phyloP scores from a whole-genome alignment of 2,888 invertebrate species.

The Amiota minor region DNA sequence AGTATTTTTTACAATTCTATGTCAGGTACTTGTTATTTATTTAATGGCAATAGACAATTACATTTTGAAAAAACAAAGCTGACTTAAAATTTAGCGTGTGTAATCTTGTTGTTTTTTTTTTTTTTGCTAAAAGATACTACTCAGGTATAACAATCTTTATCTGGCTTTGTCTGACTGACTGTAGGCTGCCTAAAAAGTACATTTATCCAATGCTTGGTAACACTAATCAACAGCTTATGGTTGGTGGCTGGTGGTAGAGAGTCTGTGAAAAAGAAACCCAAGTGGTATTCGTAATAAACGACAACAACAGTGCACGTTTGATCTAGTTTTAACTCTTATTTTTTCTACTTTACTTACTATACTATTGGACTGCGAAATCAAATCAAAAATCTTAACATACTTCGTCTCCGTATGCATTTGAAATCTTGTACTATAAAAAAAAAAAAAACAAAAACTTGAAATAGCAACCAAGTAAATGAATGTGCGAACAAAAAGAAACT shows the following conservation, averaged over 20 bases:
- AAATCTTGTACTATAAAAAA: conserved; percentile 2
- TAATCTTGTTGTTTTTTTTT: too few species aligned
- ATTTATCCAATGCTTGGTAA: conserved; percentile 19
- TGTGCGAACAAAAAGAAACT: neutral
- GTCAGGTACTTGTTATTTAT: neutral
- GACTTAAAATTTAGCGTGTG: too few species aligned
- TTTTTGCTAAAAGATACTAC: neutral
- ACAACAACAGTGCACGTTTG: conserved; percentile 18
- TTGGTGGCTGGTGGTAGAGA: neutral
- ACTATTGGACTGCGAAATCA: neutral
- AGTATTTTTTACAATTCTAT: too few species aligned
- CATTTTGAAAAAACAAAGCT: neutral
- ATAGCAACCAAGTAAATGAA: conserved; percentile 13
- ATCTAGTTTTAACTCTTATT: neutral
- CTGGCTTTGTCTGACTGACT: conserved; percentile 12
- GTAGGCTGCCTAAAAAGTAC: conserved; percentile 7
- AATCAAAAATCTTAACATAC: conserved; percentile 1
- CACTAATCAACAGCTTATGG: conserved; percentile 23
- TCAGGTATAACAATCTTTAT: neutral
- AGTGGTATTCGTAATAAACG: neutral
- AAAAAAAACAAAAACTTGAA: too few species aligned
- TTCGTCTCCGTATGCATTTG: neutral
- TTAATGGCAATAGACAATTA: conserved; percentile 1
- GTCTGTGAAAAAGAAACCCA: neutral
- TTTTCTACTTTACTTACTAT: neutral